Base-by-base conservation (phyloP, 2,113 vertebrate species). In the Ovibos moschatus region DNA sequence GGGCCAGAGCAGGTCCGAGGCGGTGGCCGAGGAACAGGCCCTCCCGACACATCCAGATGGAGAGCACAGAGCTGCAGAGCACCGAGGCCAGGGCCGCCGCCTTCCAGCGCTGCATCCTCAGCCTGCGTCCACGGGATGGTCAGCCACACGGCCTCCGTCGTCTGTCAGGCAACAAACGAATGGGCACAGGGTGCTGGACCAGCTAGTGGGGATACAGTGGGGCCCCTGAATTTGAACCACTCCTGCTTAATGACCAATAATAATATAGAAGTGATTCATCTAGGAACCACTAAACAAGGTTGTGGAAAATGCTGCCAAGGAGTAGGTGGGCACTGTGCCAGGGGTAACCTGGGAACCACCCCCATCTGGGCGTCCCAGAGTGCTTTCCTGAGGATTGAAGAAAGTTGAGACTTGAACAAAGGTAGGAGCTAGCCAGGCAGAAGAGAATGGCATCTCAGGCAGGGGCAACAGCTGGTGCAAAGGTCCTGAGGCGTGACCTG, bases 31-130 rank as follows among this genome's bases (percentile, higher is more conserved):
- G 93, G 55, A 95, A 87, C 36, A 97, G 82, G n/a, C 96, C 91
- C 15, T 98, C 98, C 5, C 95, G 97, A 62, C 97, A 98, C 95
- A 98, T 94, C 98, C 98, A 98, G 86, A 98, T 27, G 78, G 97
- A 98, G 45, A 98, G 98, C 94, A 98, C 47, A 1, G 97, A 98
- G 91, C 98, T 98, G 95, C 98, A 98, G 67, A 98, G 78, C 62
- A 98, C 84, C 5, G 97, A 98, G 88, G 96, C 95, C 82, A 98
- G 17, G 94, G 98, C 98, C 5, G 95, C 98, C 60, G 96, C 97
- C 97, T 97, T 98, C 98, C 98, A 98, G 93, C 97, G 96, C 98
- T 95, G 97, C 98, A 98, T 98, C 83, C 94, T 98, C 60, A 17
- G 95, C 97, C 98, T 97, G 94, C 17, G 27, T 89, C 64, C 76